phyloP scores from a whole-genome alignment of 2,888 invertebrate genomes.

The Stenodera caucasica region DNA sequence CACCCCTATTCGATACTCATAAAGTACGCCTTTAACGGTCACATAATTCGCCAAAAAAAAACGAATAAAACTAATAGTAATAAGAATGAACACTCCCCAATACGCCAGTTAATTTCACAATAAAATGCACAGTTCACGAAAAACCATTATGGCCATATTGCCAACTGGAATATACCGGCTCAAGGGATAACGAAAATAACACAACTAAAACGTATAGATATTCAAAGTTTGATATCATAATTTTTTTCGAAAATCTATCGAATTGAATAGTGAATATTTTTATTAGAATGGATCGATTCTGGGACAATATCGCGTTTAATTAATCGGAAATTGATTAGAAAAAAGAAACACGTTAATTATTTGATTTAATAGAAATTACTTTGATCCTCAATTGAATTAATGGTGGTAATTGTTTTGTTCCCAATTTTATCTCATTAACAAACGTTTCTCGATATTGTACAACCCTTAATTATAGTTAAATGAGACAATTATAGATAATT shows the following conservation, averaged over 20 bases:
- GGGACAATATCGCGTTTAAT: too few species aligned
- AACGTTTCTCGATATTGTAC: too few species aligned
- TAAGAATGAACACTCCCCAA: conserved; percentile 30
- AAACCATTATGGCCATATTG: conserved; percentile 23
- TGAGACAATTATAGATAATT: background rate
- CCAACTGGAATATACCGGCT: conserved; percentile 29
- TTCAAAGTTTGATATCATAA: background rate
- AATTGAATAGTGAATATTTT: too few species aligned
- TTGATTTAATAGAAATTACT: too few species aligned
- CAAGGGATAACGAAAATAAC: conserved; percentile 21
- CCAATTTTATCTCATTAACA: too few species aligned
- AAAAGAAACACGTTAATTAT: too few species aligned
- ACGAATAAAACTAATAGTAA: conserved; percentile 31
- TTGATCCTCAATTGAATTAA: too few species aligned
- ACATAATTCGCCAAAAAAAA: conserved; percentile 8
- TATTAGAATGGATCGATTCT: too few species aligned
- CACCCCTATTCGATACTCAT: conserved; percentile 11
- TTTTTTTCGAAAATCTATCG: background rate
- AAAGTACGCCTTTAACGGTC: conserved; percentile 19
- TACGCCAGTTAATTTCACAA: conserved; percentile 31
- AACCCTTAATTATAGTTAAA: background rate
- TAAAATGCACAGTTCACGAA: conserved; percentile 30
- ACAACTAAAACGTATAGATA: conserved; percentile 4
- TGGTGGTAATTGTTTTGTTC: too few species aligned
- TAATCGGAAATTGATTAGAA: too few species aligned